phyloP scores from a whole-genome alignment of 2,888 invertebrate genomes.

The Lycia hirtaria region DNA sequence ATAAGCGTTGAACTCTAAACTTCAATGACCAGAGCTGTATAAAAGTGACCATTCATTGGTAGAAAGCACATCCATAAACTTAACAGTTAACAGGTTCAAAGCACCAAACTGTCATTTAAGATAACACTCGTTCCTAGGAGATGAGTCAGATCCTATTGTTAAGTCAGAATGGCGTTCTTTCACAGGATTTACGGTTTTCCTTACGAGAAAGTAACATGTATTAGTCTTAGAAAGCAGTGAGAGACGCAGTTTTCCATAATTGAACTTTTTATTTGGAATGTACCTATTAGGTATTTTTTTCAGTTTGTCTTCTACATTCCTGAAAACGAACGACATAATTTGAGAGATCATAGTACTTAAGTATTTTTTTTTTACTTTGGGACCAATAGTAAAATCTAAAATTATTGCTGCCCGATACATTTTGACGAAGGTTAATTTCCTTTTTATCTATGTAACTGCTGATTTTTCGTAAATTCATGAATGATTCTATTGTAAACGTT shows the following conservation, averaged over 20 bases:
- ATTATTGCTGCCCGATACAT: too few relatives aligned
- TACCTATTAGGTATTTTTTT: too few relatives aligned
- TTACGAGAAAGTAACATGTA: constrained; percentile 15
- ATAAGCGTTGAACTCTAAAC: too few relatives aligned
- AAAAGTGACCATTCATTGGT: neutral
- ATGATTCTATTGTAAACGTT: too few relatives aligned
- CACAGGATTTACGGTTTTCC: constrained; percentile 28
- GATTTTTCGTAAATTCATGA: too few relatives aligned
- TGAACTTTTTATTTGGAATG: neutral
- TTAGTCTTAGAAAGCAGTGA: constrained; percentile 13
- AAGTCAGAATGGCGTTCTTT: constrained; percentile 29
- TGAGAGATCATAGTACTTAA: too few relatives aligned
- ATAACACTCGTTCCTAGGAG: constrained; percentile 17
- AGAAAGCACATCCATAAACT: constrained; percentile 18
- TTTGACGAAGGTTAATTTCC: too few relatives aligned
- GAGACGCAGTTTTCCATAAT: constrained; percentile 6
- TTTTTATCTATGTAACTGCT: too few relatives aligned
- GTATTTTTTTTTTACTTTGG: too few relatives aligned
- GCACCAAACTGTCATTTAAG: constrained; percentile 22
- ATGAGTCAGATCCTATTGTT: constrained; percentile 32
- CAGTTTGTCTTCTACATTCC: too few relatives aligned
- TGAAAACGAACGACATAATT: too few relatives aligned
- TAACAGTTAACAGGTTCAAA: constrained; percentile 19
- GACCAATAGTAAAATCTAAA: too few relatives aligned
- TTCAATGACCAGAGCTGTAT: neutral